These are phyloP conservation scores for Callyntrura sp. DNA, from an alignment of 2,888 invertebrate genomes.

Conservation along the genomic window DNA sequence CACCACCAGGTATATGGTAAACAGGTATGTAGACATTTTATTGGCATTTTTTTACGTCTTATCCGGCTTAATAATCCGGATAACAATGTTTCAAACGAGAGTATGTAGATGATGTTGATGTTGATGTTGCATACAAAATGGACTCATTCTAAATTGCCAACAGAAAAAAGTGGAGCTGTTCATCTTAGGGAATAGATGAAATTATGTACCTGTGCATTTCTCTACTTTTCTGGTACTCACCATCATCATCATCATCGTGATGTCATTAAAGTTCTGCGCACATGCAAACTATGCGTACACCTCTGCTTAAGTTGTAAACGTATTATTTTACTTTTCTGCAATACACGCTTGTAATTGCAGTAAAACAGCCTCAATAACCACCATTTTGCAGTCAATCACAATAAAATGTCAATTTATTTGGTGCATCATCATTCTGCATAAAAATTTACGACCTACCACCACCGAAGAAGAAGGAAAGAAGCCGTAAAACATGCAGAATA, in stretches of 20 bases:
- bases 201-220: no score
- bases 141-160: no score
- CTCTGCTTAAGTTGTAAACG: not conserved
- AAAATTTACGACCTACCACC: conserved; percentile 24
- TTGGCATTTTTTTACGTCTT: not conserved
- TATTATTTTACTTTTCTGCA: not conserved
- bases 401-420: conserved; percentile 64
- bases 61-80: not conserved
- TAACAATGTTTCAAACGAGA: not conserved
- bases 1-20: no score
- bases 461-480: not conserved
- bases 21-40: not conserved
- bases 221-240: no score
- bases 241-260: no score
- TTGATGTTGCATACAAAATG: no score
- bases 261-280: not conserved
- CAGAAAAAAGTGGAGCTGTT: not conserved
- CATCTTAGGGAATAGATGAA: not conserved
- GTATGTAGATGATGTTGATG: no score
- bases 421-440: conserved; percentile 42
- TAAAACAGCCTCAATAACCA: no score
- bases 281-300: not conserved
- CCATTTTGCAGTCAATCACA: conserved; percentile 13
- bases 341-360: conserved; percentile 1
- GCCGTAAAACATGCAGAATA: not conserved